Evolutionary conservation across 2,888 invertebrate genomes (phyloP).

Genomic region (Nemapogon koenigi): DNA sequence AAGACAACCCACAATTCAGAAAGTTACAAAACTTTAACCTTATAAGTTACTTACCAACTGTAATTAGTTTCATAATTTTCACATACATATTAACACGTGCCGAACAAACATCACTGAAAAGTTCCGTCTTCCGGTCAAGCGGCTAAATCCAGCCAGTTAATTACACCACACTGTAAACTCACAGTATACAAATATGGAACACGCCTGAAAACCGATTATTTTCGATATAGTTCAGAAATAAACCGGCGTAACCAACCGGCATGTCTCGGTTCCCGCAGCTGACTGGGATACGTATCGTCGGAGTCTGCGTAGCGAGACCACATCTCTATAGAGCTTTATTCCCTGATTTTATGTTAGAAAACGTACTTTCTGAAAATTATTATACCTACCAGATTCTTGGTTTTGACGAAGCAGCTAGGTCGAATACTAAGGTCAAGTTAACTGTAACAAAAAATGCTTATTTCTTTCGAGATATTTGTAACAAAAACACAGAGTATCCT

Average conservation of each 20-base stretch:
- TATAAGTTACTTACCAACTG: background rate
- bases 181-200: constrained; percentile 3
- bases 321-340: constrained; percentile 61
- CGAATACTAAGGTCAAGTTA: too few relatives aligned
- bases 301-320: constrained; percentile 62
- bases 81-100: constrained; percentile 5
- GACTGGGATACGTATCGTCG: constrained; percentile 58
- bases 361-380: too few relatives aligned
- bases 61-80: background rate
- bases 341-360: too few relatives aligned
- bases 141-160: constrained; percentile 2
- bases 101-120: constrained; percentile 4
- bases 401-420: too few relatives aligned
- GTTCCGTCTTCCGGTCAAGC: background rate
- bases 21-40: too few relatives aligned
- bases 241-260: constrained; percentile 34
- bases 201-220: constrained; percentile 12
- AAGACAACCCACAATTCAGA: too few relatives aligned
- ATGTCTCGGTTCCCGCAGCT: constrained; percentile 41
- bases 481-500: too few relatives aligned
- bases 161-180: constrained; percentile 1
- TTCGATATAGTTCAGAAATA: constrained; percentile 18
- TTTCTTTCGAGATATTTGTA: too few relatives aligned
- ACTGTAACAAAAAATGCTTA: too few relatives aligned
- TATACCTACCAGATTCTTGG: too few relatives aligned